These are phyloP conservation scores for Crenichthys baileyi DNA, from an alignment of 2,797 vertebrate genomes.

Conservation along the genomic window DNA sequence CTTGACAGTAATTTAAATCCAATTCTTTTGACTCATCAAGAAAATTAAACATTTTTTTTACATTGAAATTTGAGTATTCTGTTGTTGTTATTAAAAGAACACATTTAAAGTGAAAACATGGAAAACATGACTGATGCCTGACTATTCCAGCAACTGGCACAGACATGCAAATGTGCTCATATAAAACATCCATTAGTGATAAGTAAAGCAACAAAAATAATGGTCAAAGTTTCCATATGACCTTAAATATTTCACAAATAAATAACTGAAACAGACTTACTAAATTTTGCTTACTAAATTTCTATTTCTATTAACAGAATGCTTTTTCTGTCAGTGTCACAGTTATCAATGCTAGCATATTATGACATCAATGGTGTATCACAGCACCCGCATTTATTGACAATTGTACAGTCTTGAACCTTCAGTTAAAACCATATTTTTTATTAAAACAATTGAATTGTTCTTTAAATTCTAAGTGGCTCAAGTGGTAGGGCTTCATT, in stretches of 20 bases:
- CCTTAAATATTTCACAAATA: too few species aligned
- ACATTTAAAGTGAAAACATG: neutral
- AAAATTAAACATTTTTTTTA: neutral
- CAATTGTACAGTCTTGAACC: conserved; percentile 32
- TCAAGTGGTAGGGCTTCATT: too few species aligned
- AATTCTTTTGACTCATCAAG: neutral
- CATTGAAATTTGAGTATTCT: neutral
- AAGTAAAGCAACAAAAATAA: too few species aligned
- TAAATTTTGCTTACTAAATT: too few species aligned
- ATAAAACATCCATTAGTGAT: neutral
- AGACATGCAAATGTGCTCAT: neutral
- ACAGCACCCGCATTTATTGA: conserved; percentile 35
- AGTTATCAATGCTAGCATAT: neutral
- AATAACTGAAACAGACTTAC: too few species aligned
- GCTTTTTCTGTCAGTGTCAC: too few species aligned
- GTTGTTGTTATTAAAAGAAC: neutral
- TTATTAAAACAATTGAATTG: too few species aligned
- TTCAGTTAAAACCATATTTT: too few species aligned
- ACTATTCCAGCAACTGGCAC: neutral
- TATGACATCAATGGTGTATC: neutral
- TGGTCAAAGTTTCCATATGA: too few species aligned
- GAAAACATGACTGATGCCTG: too few species aligned
- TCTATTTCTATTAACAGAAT: too few species aligned
- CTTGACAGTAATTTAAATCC: neutral
- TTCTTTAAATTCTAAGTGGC: too few species aligned